Conservation (phyloP, 2,888 invertebrate species). For the Notocelia uddmanniana region DNA sequence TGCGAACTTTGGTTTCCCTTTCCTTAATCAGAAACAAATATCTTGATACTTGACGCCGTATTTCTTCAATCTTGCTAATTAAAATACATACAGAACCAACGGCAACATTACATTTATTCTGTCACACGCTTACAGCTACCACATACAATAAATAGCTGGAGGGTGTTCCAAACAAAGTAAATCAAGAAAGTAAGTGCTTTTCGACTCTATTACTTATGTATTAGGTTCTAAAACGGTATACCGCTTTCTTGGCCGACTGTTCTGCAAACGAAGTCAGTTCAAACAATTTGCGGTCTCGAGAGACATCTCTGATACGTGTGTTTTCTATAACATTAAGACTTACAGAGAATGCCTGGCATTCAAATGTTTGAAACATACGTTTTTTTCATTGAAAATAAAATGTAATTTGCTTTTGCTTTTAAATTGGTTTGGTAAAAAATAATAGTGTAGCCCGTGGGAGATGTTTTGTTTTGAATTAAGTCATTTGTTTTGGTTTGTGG, state of each 20-base stretch:
- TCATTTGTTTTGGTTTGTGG: background rate
- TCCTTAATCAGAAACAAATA: no score
- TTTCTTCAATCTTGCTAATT: background rate
- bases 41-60: no score
- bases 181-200: background rate
- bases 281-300: constrained; percentile 28
- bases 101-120: background rate
- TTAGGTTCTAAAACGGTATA: no score
- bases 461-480: constrained; percentile 16
- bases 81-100: background rate
- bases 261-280: background rate
- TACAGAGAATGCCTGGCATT: background rate
- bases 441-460: constrained; percentile 24
- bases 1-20: no score
- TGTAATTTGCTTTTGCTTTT: constrained; percentile 30
- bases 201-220: background rate
- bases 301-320: constrained; percentile 37
- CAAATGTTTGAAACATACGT: background rate
- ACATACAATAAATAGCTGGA: background rate
- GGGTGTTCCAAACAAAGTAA: background rate
- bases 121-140: background rate
- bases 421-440: constrained; percentile 31
- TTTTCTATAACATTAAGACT: constrained; percentile 29
- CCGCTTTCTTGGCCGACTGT: background rate
- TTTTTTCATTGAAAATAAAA: background rate